Evolutionary conservation across 2,888 invertebrate genomes (phyloP).

Genomic region (Drosophila vallismaia): DNA sequence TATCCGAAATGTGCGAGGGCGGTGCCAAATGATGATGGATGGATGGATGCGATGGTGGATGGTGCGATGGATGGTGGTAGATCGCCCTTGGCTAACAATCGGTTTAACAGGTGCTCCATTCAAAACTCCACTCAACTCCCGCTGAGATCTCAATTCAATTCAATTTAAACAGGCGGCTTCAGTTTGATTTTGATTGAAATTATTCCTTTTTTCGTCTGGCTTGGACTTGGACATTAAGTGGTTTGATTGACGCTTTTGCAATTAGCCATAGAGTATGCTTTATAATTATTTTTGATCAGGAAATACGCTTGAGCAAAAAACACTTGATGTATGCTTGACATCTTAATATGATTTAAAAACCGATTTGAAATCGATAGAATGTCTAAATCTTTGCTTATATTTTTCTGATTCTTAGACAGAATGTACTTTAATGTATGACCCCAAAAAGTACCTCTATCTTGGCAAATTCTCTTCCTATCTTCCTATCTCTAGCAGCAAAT

Average conservation of each 20-base stretch:
- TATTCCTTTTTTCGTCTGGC: constrained; percentile 10
- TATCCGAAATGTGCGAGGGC: constrained; percentile 15
- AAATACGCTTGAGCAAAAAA: background rate
- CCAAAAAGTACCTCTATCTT: background rate
- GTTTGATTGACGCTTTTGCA: constrained; percentile 35
- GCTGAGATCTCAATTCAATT: constrained; percentile 38
- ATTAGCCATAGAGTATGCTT: constrained; percentile 25
- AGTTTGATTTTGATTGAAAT: constrained; percentile 31
- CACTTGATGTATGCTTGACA: too few species aligned
- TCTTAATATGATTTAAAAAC: too few species aligned
- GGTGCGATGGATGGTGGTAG: background rate
- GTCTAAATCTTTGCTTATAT: too few species aligned
- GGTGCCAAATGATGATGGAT: constrained; percentile 14
- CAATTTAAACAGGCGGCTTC: constrained; percentile 13
- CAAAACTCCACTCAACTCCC: constrained; percentile 24
- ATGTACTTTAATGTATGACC: too few species aligned
- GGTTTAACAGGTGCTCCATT: constrained; percentile 32
- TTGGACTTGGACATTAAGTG: constrained; percentile 21
- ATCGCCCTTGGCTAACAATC: constrained; percentile 44
- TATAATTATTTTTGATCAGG: constrained; percentile 1
- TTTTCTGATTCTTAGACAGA: too few species aligned
- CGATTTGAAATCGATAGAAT: too few species aligned
- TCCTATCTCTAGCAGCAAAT: background rate
- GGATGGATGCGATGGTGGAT: background rate
- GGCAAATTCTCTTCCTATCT: background rate